A percentile compares a stretch with the other conserved stretches of the same genome.
Conservation (phyloP, 2,888 invertebrate species). For the Horisme vitalbata region DNA sequence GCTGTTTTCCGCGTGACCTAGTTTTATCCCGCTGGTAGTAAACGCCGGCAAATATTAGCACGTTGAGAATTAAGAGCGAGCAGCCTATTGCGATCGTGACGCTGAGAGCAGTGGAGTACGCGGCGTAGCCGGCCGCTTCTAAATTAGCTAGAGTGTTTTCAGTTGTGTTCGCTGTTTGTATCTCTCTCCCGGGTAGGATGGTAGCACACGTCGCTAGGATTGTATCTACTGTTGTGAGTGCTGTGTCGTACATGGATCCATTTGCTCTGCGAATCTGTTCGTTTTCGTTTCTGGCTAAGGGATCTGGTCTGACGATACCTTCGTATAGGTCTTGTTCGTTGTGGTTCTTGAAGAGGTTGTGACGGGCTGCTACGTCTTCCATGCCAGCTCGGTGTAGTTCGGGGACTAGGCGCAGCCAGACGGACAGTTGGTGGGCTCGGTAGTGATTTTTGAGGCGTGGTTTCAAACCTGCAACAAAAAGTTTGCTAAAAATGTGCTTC, state of each 20-base stretch:
- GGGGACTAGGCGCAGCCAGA: constrained; percentile 97
- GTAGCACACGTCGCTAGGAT: constrained; percentile 88
- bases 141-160: constrained; percentile 90
- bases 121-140: constrained; percentile 90
- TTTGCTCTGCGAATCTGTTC: constrained; percentile 84
- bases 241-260: constrained; percentile 78
- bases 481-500: no score
- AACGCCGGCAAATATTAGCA: constrained; percentile 92
- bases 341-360: constrained; percentile 95
- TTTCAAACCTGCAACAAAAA: constrained; percentile 89
- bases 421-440: constrained; percentile 96
- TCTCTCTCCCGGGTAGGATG: constrained; percentile 79
- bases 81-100: constrained; percentile 92
- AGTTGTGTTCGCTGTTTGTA: constrained; percentile 77
- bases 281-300: constrained; percentile 86
- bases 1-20: constrained; percentile 85
- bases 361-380: constrained; percentile 93
- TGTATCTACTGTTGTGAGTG: constrained; percentile 87
- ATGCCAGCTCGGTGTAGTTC: constrained; percentile 94
- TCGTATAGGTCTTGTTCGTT: constrained; percentile 95
- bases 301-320: constrained; percentile 93
- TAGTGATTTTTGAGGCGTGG: constrained; percentile 96
- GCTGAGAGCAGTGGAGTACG: constrained; percentile 89
- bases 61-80: constrained; percentile 90
- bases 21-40: constrained; percentile 92